Percentiles rank a stretch among this genome's conserved stretches.
These are phyloP conservation scores for Larimichthys polyactis DNA, from an alignment of 2,113 vertebrate genomes.

Conservation along the genomic window DNA sequence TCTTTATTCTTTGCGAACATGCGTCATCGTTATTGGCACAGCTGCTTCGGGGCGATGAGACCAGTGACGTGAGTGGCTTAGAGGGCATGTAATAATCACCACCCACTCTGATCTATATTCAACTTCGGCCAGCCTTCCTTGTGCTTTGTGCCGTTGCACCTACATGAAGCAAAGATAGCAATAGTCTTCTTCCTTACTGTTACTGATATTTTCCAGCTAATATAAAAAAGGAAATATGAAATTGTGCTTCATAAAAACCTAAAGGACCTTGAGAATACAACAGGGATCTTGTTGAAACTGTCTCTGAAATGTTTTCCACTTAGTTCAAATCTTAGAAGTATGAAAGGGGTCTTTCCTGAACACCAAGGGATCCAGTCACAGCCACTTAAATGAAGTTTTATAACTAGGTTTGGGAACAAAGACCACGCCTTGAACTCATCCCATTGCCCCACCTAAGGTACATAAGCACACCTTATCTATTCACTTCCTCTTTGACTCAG, in stretches of 20 bases:
- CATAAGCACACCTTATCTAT: too few species aligned
- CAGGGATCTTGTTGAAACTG: background rate
- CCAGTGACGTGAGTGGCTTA: background rate
- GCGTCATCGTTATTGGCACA: background rate
- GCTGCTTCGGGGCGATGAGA: background rate
- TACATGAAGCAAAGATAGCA: too few species aligned
- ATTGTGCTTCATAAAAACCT: too few species aligned
- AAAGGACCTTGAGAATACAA: background rate
- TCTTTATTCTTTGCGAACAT: background rate
- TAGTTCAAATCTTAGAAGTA: background rate
- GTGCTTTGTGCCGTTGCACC: too few species aligned
- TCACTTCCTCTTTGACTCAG: too few species aligned
- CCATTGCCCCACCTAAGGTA: too few species aligned
- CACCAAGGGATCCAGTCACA: background rate
- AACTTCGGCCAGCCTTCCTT: background rate
- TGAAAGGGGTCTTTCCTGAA: background rate
- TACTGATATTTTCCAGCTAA: background rate
- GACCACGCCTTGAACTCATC: too few species aligned
- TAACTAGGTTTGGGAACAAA: too few species aligned
- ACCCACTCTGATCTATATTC: background rate
- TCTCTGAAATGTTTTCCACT: background rate
- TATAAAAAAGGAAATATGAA: background rate
- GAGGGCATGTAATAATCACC: background rate
- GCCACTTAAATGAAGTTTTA: too few species aligned
- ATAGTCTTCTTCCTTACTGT: background rate